Conservation (phyloP, 1,140 invertebrate species). For the Globodera ellingtonae region DNA sequence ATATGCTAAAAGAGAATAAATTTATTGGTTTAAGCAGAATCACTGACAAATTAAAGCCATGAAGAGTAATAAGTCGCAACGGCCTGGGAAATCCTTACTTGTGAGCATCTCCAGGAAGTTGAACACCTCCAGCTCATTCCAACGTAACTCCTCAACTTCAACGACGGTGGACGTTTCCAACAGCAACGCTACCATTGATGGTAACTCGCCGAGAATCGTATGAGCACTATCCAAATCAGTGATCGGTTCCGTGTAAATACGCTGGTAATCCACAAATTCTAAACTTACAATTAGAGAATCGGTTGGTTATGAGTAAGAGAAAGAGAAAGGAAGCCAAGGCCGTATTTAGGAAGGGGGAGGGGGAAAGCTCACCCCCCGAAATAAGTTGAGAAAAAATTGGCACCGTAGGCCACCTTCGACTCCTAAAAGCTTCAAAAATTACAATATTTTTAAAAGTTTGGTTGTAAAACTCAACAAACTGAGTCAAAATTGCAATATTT, state of each 20-base stretch:
- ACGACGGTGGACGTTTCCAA: not conserved
- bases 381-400: not conserved
- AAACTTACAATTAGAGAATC: not conserved
- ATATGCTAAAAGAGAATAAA: conserved; percentile 33
- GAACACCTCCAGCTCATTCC: conserved; percentile 33
- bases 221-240: conserved; percentile 20
- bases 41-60: too few species aligned
- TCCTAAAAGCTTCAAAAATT: too few species aligned
- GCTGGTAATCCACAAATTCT: conserved; percentile 35
- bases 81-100: conserved; percentile 12
- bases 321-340: too few species aligned
- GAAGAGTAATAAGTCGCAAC: too few species aligned
- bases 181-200: conserved; percentile 23
- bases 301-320: too few species aligned
- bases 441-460: too few species aligned
- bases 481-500: too few species aligned
- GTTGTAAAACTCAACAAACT: too few species aligned
- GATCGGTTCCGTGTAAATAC: conserved; percentile 19
- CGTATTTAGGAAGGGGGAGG: too few species aligned
- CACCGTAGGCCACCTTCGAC: too few species aligned
- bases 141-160: conserved; percentile 30
- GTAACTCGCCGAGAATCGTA: conserved; percentile 30
- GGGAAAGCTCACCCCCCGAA: not conserved
- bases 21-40: conserved; percentile 9
- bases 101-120: conserved; percentile 36